A percentile compares a stretch with the other conserved stretches of the same genome.
Evolutionary conservation across 2,888 invertebrate genomes (phyloP).

Genomic region (Alloscopus bannaensis): DNA sequence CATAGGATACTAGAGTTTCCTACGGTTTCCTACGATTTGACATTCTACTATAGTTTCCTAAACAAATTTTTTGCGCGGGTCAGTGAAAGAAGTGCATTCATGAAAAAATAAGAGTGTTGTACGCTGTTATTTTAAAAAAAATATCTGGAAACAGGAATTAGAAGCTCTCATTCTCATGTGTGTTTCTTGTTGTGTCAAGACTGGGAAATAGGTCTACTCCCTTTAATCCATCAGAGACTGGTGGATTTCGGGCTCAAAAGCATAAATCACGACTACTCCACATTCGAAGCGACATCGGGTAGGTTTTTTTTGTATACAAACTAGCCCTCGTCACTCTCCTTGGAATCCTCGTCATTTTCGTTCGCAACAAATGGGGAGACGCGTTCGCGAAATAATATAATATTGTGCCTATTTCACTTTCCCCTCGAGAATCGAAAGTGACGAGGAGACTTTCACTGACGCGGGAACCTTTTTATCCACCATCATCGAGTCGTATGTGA

Average conservation of each 20-base stretch:
- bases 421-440: too few relatives aligned
- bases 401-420: too few relatives aligned
- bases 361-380: slow-evolving; percentile 14
- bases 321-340: slow-evolving; percentile 1
- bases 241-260: slow-evolving; percentile 90
- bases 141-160: too few relatives aligned
- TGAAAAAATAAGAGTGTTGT: not conserved
- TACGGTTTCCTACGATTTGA: too few relatives aligned
- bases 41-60: too few relatives aligned
- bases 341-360: not conserved
- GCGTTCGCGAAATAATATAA: too few relatives aligned
- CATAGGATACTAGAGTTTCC: too few relatives aligned
- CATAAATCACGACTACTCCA: slow-evolving; percentile 93
- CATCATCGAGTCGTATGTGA: too few relatives aligned
- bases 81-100: not conserved
- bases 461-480: too few relatives aligned
- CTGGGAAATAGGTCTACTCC: slow-evolving; percentile 67
- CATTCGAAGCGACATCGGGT: slow-evolving; percentile 93
- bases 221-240: slow-evolving; percentile 78
- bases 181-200: slow-evolving; percentile 45
- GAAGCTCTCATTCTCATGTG: too few relatives aligned
- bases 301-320: slow-evolving; percentile 79
- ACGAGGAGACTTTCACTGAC: too few relatives aligned
- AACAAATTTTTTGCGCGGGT: too few relatives aligned
- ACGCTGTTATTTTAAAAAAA: not conserved